phyloP scores from a whole-genome alignment of 2,888 invertebrate species.

The Melanophora roralis region DNA sequence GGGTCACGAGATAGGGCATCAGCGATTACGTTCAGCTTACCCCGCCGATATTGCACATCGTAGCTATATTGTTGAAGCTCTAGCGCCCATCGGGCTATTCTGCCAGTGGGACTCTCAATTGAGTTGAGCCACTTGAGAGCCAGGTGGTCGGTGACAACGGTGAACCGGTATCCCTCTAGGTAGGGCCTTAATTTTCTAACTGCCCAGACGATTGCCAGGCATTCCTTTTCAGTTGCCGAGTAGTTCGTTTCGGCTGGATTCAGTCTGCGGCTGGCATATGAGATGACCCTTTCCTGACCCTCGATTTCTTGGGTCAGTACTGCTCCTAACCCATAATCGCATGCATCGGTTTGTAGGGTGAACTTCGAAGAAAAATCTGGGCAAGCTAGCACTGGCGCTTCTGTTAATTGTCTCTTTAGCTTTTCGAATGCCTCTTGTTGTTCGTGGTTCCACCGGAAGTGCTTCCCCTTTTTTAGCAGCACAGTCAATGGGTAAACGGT shows the following conservation, averaged over 20 bases:
- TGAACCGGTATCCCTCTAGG: slow-evolving; percentile 23
- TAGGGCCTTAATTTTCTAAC: too few species aligned
- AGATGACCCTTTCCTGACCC: slow-evolving; percentile 8
- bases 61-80: not conserved
- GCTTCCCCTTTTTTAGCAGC: too few species aligned
- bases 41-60: slow-evolving; percentile 12
- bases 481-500: too few species aligned
- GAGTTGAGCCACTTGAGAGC: slow-evolving; percentile 37
- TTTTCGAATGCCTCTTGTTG: not conserved
- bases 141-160: slow-evolving; percentile 26
- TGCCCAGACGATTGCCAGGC: not conserved
- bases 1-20: slow-evolving; percentile 26
- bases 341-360: slow-evolving; percentile 8
- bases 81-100: slow-evolving; percentile 41
- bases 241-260: slow-evolving; percentile 20
- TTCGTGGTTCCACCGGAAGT: too few species aligned
- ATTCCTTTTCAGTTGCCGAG: slow-evolving; percentile 34
- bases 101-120: slow-evolving; percentile 33
- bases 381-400: slow-evolving; percentile 2
- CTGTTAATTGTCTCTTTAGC: not conserved
- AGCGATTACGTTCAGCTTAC: slow-evolving; percentile 30
- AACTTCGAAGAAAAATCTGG: slow-evolving; percentile 2
- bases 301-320: slow-evolving; percentile 17
- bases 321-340: not conserved
- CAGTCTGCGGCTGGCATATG: slow-evolving; percentile 12